Base-by-base conservation (phyloP, 2,888 invertebrate genomes). In the Drosophila histrio region DNA sequence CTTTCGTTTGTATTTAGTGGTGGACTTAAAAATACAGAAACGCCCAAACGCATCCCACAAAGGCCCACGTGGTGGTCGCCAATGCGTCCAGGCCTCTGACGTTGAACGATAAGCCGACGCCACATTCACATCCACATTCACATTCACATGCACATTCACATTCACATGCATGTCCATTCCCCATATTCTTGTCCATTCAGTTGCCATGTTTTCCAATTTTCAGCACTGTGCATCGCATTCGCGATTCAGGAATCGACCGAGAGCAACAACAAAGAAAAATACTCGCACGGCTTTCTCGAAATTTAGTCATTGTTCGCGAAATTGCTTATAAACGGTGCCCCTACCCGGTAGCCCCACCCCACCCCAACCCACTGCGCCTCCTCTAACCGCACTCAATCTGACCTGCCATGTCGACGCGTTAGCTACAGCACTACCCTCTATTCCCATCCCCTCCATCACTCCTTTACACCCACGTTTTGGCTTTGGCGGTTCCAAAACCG, bases 1-100 rank as follows among this genome's bases (percentile, higher is more conserved):
- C 89, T 89, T 90, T 89, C 89, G 84, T 89, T 90, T 90, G 90
- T 90, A 89, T 90, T 90, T 90, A 89, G 90, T 90, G 90, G 90
- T 89, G 83, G 87, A 89, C 90, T 90, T 90, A 89, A 90, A 90
- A 89, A 89, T 83, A 89, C 82, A 87, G 70, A 79, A 52, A 60
- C 67, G 63, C 69, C 63, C 78, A 54, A 34, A 60, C 67, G 54
- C 53, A 44, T 41, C 66, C 73, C 81, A 73, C 68, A 87, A 77
- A 84, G 78, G 80, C 80, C 84, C 53, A 50, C 22, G 44, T 28
- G 44, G 80, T 72, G 85, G 85, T 79, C 72, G 56, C 69, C 69
- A 72, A 54, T 58, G 65, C 70, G 71, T 81, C 77, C 78, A 11
- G 64, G 61, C 64, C 60, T 61, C 60, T 71, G 71, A 84, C 75